Evolutionary conservation across 2,888 invertebrate species (phyloP).

Genomic region (Nowickia ferox): DNA sequence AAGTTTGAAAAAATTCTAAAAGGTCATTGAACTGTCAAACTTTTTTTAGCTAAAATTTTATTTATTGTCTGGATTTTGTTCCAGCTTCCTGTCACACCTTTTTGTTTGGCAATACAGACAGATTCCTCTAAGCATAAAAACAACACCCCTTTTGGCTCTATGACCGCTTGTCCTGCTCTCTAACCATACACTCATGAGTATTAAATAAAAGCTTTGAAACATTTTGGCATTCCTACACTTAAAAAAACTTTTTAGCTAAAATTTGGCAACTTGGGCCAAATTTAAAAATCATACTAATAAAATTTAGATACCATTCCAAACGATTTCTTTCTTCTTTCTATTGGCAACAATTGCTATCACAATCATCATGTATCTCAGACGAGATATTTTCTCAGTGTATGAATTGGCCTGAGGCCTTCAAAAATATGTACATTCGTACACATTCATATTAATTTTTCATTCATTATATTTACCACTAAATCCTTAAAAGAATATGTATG

Average conservation of each 20-base stretch:
- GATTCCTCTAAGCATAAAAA: neutral
- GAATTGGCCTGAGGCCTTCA: conserved; percentile 16
- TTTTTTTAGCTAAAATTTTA: neutral
- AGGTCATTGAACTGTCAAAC: conserved; percentile 48
- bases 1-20: neutral
- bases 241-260: conserved; percentile 6
- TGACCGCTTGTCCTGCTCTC: conserved; percentile 10
- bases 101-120: conserved; percentile 29
- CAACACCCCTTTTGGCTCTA: conserved; percentile 30
- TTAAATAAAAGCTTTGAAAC: conserved; percentile 23
- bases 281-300: neutral
- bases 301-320: neutral
- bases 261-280: neutral
- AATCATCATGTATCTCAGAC: neutral
- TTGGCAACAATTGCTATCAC: neutral
- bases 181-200: conserved; percentile 35
- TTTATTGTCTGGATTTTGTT: conserved; percentile 6
- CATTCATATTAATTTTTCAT: neutral
- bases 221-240: conserved; percentile 25
- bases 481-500: conserved; percentile 12
- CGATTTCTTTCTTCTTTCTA: neutral
- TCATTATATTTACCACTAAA: conserved; percentile 4
- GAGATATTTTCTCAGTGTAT: neutral
- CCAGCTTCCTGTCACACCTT: conserved; percentile 64
- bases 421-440: neutral